Evolutionary conservation across 2,888 invertebrate genomes (phyloP).

Genomic region (Agonopterix alstromeriana): DNA sequence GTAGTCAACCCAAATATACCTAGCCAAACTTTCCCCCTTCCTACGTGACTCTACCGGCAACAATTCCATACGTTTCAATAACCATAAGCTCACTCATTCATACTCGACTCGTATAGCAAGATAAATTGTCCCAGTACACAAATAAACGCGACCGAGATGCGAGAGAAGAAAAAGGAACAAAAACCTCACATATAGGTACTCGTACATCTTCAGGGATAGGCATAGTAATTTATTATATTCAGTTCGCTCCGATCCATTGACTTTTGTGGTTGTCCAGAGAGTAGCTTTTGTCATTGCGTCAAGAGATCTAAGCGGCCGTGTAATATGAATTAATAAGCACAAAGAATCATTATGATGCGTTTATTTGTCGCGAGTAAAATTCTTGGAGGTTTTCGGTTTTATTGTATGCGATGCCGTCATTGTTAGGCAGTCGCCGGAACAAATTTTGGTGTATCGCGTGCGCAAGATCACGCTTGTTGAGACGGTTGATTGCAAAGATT

Average conservation of each 20-base stretch:
- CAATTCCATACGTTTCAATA: conserved; percentile 46
- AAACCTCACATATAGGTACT: conserved; percentile 38
- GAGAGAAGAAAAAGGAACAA: conserved; percentile 54
- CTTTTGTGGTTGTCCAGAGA: conserved; percentile 60
- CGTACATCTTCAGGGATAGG: conserved; percentile 50
- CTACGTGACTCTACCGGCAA: conserved; percentile 22
- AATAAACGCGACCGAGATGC: conserved; percentile 55
- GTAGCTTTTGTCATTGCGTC: conserved; percentile 62
- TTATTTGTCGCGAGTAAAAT: conserved; percentile 60
- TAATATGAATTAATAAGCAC: conserved; percentile 77
- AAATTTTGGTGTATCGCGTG: conserved; percentile 65
- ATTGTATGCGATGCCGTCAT: conserved; percentile 38
- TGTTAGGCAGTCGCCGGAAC: conserved; percentile 52
- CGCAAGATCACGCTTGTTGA: conserved; percentile 40
- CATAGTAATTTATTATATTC: conserved; percentile 71
- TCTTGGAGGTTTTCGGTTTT: conserved; percentile 38
- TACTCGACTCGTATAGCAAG: conserved; percentile 60
- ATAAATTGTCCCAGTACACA: conserved; percentile 68
- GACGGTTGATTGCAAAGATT: conserved; percentile 31
- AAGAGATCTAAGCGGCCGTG: conserved; percentile 68
- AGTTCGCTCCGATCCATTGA: conserved; percentile 65
- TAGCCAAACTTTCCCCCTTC: conserved; percentile 5
- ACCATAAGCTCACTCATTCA: conserved; percentile 65
- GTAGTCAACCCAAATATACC: conserved; percentile 5
- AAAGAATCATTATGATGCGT: conserved; percentile 66